These are phyloP conservation scores for Dynastes tityus DNA, from an alignment of 2,888 invertebrate genomes.

Conservation along the genomic window DNA sequence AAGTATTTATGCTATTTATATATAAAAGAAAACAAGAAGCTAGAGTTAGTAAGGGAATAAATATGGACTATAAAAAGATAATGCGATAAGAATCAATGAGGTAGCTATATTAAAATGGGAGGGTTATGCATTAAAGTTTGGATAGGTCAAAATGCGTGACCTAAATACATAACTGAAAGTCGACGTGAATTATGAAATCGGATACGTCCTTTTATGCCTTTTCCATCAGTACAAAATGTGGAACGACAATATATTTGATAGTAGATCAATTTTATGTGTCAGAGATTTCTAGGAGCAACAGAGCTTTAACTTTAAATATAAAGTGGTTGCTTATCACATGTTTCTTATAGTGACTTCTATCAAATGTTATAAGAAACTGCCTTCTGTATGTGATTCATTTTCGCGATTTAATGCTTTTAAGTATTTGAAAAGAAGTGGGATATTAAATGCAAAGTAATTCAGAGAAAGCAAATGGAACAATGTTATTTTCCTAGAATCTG, in stretches of 20 bases:
- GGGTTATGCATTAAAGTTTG: neutral
- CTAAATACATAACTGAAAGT: constrained; percentile 11
- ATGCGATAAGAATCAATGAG: constrained; percentile 30
- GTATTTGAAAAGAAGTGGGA: too few relatives aligned
- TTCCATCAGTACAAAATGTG: neutral
- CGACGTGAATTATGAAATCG: constrained; percentile 14
- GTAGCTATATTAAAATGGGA: neutral
- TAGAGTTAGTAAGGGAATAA: neutral
- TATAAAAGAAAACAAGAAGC: neutral
- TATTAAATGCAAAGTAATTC: too few relatives aligned
- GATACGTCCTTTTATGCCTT: neutral
- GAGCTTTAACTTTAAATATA: too few relatives aligned
- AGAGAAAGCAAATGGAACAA: too few relatives aligned
- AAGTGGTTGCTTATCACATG: too few relatives aligned
- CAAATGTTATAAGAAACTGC: too few relatives aligned
- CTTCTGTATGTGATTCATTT: too few relatives aligned
- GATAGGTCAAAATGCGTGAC: constrained; percentile 39
- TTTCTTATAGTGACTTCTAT: too few relatives aligned
- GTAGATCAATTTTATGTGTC: neutral
- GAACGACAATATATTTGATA: neutral
- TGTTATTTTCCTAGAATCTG: too few relatives aligned
- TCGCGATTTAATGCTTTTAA: too few relatives aligned
- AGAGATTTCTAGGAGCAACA: too few relatives aligned
- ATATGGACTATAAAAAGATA: constrained; percentile 39
- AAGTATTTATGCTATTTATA: too few relatives aligned